phyloP scores from a whole-genome alignment of 2,113 vertebrate species.

The Natator depressus region DNA sequence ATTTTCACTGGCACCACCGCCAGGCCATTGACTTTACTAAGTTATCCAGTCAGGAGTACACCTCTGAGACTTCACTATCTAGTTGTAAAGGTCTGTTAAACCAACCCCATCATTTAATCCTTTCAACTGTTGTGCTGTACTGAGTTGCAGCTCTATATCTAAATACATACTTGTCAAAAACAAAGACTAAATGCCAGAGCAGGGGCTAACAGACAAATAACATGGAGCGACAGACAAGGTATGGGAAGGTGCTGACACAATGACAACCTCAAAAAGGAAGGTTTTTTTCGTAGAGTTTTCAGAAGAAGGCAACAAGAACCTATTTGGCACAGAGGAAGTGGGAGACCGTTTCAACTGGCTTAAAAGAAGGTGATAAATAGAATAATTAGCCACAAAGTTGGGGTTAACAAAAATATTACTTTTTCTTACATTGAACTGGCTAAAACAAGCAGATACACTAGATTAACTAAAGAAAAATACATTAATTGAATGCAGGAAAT shows the following conservation, averaged over 20 bases:
- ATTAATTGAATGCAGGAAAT: background rate
- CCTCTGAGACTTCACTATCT: background rate
- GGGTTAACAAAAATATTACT: background rate
- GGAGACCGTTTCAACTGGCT: background rate
- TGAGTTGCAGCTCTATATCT: rapidly evolving
- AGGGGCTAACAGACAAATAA: background rate
- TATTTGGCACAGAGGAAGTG: background rate
- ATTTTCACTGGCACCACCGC: background rate
- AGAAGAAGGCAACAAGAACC: background rate
- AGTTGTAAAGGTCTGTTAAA: background rate
- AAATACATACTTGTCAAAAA: background rate
- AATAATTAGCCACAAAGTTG: rapidly evolving
- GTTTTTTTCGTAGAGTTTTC: background rate
- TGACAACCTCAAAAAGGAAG: rapidly evolving
- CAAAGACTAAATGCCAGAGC: background rate
- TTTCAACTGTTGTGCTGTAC: background rate
- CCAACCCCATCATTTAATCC: rapidly evolving
- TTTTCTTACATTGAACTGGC: background rate
- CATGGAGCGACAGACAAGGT: background rate
- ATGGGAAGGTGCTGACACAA: rapidly evolving
- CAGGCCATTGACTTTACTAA: background rate
- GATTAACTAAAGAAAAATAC: background rate
- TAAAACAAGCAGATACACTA: background rate
- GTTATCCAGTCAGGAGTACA: background rate
- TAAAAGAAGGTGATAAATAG: background rate